phyloP scores from a whole-genome alignment of 2,797 vertebrate species.

The Bovichtus diacanthus region DNA sequence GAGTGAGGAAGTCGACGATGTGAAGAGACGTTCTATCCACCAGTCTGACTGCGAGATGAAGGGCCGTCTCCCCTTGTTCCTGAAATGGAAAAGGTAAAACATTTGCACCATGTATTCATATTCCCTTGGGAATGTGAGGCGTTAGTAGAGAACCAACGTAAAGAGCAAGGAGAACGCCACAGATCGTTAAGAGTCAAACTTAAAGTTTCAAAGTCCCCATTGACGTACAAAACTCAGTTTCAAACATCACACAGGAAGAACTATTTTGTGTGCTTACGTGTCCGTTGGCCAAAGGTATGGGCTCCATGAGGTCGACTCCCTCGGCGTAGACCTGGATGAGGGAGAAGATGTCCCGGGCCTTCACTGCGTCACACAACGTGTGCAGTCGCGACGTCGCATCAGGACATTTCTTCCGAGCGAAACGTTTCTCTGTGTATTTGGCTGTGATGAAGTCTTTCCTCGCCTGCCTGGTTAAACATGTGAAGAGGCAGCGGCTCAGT shows the following conservation, averaged over 20 bases:
- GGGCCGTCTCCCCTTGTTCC: constrained; percentile 97
- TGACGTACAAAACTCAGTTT: neutral
- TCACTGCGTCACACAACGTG: constrained; percentile 94
- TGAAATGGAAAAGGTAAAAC: constrained; percentile 62
- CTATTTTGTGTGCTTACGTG: constrained; percentile 88
- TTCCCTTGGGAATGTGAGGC: neutral
- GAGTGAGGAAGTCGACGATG: constrained; percentile 97
- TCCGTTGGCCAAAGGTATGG: constrained; percentile 95
- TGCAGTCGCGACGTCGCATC: constrained; percentile 89
- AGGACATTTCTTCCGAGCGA: constrained; percentile 88
- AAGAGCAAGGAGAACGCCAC: neutral
- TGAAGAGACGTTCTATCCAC: constrained; percentile 98
- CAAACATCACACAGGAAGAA: neutral
- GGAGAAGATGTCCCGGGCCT: constrained; percentile 93
- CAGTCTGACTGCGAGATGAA: constrained; percentile 96
- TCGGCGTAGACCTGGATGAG: constrained; percentile 96
- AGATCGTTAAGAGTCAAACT: neutral
- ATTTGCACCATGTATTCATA: neutral
- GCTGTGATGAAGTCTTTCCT: constrained; percentile 98
- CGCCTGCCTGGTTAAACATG: constrained; percentile 88
- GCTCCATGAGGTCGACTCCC: constrained; percentile 95
- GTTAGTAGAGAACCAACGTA: too few relatives aligned
- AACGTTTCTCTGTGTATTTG: constrained; percentile 96
- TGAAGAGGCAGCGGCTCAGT: neutral
- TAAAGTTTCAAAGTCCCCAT: neutral